phyloP scores from a whole-genome alignment of 2,113 vertebrate species.

The Pluvialis apricaria region DNA sequence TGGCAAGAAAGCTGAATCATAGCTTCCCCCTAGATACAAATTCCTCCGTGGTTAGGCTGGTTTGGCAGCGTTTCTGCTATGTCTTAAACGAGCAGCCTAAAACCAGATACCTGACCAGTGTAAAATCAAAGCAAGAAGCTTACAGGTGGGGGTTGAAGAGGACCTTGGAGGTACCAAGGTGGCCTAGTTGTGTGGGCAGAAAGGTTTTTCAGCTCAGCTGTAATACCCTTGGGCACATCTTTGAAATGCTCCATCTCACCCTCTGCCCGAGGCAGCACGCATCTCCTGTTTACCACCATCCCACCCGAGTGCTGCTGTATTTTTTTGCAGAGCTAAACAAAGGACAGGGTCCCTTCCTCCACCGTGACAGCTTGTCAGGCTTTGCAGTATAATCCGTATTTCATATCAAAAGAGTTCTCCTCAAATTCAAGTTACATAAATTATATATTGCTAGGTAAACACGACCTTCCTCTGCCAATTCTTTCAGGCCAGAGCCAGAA shows the following conservation, averaged over 20 bases:
- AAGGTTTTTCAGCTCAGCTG: not conserved
- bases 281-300: not conserved
- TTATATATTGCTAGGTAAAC: constrained; percentile 21
- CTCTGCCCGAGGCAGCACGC: not conserved
- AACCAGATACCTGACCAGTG: not conserved
- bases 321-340: not conserved
- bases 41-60: not conserved
- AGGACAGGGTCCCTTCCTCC: not conserved
- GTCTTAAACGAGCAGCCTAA: not conserved
- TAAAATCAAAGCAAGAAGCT: not conserved
- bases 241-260: not conserved
- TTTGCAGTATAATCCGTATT: not conserved
- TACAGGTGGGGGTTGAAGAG: not conserved
- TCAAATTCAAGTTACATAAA: constrained; percentile 21
- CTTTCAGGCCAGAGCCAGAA: constrained; percentile 5
- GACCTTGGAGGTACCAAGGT: not conserved
- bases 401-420: not conserved
- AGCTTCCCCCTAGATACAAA: not conserved
- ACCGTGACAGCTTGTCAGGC: not conserved
- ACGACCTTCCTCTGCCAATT: not conserved
- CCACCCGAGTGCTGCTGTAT: not conserved
- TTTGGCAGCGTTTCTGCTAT: not conserved
- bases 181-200: not conserved
- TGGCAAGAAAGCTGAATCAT: not conserved
- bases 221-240: not conserved